Conservation (phyloP, 2,113 vertebrate species). For the Sinocyclocheilus anophthalmus region DNA sequence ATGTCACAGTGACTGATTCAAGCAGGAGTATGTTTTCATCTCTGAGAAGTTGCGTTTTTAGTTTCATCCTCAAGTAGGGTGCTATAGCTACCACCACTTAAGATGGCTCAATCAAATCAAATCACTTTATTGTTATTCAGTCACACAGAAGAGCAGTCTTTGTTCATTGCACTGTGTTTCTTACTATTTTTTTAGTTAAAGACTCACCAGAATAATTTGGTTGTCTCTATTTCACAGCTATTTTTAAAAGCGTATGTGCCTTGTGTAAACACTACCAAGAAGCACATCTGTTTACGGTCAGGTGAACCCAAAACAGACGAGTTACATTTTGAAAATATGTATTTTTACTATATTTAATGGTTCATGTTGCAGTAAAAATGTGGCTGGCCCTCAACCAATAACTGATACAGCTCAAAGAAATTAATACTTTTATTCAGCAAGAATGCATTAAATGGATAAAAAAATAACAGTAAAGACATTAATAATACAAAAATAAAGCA, state of each 20-base stretch:
- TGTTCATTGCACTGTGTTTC: no score
- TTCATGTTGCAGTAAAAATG: neutral
- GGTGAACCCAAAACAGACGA: neutral
- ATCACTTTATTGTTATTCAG: neutral
- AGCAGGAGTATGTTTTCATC: neutral
- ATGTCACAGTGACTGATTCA: neutral
- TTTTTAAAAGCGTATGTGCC: neutral
- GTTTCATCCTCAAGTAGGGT: neutral
- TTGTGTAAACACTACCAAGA: neutral
- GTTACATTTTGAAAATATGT: neutral
- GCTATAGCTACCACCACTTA: neutral
- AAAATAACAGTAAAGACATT: no score
- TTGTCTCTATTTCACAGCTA: neutral
- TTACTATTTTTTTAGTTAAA: neutral
- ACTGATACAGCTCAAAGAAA: no score
- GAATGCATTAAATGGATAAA: neutral
- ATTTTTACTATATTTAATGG: neutral
- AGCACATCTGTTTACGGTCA: neutral
- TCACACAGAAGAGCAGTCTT: neutral
- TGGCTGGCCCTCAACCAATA: neutral
- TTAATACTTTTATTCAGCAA: no score
- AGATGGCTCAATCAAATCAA: neutral
- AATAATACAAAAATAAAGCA: no score
- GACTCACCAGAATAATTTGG: neutral
- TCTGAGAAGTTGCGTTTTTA: neutral